Evolutionary conservation across 2,113 vertebrate species (phyloP).

Genomic region (Corythornis cristatus): DNA sequence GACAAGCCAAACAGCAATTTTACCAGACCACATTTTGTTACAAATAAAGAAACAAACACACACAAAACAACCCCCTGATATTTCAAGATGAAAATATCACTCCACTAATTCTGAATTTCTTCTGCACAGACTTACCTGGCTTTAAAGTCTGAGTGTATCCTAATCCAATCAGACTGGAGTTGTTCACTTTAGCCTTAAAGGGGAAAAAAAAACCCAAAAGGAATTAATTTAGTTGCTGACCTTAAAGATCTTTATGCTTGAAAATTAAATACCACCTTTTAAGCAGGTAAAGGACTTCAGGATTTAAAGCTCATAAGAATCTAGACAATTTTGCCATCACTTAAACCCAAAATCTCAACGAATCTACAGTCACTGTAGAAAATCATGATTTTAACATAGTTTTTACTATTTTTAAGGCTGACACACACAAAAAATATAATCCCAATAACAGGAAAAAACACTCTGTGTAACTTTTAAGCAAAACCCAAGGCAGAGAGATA

Average conservation of each 20-base stretch:
- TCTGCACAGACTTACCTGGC: conserved; percentile 82
- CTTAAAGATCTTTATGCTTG: background rate
- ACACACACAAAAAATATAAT: background rate
- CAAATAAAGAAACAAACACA: background rate
- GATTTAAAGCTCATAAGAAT: background rate
- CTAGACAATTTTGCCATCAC: background rate
- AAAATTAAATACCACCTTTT: background rate
- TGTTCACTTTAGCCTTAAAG: conserved; percentile 97
- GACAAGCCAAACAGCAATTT: background rate
- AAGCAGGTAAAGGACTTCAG: too few relatives aligned
- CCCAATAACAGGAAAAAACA: background rate
- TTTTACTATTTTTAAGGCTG: background rate
- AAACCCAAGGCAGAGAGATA: background rate
- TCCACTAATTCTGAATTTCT: background rate
- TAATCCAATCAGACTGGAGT: conserved; percentile 95
- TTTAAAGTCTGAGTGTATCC: conserved; percentile 97
- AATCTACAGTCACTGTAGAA: background rate
- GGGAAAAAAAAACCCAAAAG: background rate
- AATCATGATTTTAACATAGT: background rate
- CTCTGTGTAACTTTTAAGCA: background rate
- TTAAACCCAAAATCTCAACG: background rate
- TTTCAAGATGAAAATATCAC: background rate
- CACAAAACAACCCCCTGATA: background rate
- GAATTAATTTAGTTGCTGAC: background rate
- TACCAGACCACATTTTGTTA: background rate